phyloP scores from a whole-genome alignment of 2,888 invertebrate species.

The Diarsia brunnea region DNA sequence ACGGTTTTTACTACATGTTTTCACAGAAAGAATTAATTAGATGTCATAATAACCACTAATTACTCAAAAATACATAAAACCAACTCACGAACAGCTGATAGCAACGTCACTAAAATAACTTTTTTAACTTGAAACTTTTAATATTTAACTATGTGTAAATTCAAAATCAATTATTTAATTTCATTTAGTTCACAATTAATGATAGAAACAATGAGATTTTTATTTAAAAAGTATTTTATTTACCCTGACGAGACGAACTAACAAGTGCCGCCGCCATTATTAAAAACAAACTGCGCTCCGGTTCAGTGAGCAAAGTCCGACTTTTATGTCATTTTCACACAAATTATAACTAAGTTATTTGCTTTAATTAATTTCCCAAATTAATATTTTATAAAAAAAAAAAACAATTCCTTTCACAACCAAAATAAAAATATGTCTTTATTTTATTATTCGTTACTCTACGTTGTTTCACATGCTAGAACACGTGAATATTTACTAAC shows the following conservation, averaged over 20 bases:
- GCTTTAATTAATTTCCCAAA: background rate
- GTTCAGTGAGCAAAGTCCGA: constrained; percentile 41
- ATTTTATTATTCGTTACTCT: no score
- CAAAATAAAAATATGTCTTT: background rate
- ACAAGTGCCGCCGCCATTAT: constrained; percentile 89
- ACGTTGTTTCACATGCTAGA: no score
- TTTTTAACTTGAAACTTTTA: constrained; percentile 56
- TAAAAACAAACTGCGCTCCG: constrained; percentile 76
- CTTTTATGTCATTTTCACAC: background rate
- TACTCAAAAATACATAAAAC: constrained; percentile 65
- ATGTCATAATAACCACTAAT: constrained; percentile 14
- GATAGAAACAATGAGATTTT: constrained; percentile 39
- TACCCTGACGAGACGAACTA: constrained; percentile 91
- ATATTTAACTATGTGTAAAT: constrained; percentile 30
- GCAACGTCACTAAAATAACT: constrained; percentile 73
- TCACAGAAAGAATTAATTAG: constrained; percentile 25
- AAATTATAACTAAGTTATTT: background rate
- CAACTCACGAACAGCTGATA: constrained; percentile 83
- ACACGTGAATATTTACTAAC: background rate
- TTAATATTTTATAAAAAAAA: no score
- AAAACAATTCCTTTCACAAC: accelerated
- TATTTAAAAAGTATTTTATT: constrained; percentile 79
- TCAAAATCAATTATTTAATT: constrained; percentile 31
- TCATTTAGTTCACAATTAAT: constrained; percentile 40
- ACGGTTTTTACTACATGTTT: constrained; percentile 24